A percentile compares a stretch with the other conserved stretches of the same genome.
These are phyloP conservation scores for Drosophila prostipennis DNA, from an alignment of 2,888 invertebrate species.

Conservation along the genomic window DNA sequence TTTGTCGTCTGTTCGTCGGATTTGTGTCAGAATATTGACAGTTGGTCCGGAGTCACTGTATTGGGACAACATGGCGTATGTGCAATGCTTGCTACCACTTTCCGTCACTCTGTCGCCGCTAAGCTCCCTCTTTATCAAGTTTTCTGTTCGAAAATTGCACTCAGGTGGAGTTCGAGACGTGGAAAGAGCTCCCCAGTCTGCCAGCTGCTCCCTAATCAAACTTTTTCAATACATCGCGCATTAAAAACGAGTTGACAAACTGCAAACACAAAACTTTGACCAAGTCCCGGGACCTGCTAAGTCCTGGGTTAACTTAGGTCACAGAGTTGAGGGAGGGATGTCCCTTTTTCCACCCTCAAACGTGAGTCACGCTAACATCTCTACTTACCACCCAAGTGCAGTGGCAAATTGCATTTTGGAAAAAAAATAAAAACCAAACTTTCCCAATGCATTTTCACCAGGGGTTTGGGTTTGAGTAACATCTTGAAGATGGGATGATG, in stretches of 20 bases:
- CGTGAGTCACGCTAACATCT: conserved; percentile 24
- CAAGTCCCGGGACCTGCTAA: conserved; percentile 52
- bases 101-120: conserved; percentile 2
- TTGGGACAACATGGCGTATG: conserved; percentile 33
- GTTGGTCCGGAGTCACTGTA: conserved; percentile 40
- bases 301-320: conserved; percentile 37
- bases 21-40: conserved; percentile 66
- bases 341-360: background rate
- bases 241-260: conserved; percentile 64
- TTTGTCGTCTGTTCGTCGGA: conserved; percentile 50
- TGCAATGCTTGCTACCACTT: conserved; percentile 4
- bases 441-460: conserved; percentile 65
- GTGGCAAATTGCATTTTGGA: conserved; percentile 64
- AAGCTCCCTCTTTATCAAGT: conserved; percentile 36
- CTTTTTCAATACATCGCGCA: conserved; percentile 70
- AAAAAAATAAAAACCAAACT: conserved; percentile 47
- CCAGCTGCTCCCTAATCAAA: conserved; percentile 71
- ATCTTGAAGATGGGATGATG: conserved; percentile 33
- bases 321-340: background rate
- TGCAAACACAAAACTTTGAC: conserved; percentile 67
- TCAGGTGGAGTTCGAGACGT: conserved; percentile 48
- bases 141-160: conserved; percentile 47
- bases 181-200: conserved; percentile 19
- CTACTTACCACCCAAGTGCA: conserved; percentile 42
- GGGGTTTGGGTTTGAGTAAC: conserved; percentile 22